Base-by-base conservation (phyloP, 92 coral and sea anemone species). In the Palythoa heliodiscus region DNA sequence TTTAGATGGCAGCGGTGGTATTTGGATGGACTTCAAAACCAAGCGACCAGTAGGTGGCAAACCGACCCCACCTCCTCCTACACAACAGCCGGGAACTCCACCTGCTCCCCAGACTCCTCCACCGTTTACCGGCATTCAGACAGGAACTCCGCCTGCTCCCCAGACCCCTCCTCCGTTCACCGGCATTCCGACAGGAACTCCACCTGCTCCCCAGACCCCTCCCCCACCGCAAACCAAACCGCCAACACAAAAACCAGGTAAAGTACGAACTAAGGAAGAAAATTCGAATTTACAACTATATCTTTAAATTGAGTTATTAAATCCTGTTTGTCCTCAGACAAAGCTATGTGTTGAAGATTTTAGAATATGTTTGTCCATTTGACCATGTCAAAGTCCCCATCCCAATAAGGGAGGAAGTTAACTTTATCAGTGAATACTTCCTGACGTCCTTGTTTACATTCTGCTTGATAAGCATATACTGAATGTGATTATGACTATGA, bases 21-120 rank as follows among this genome's bases (percentile, higher is more conserved):
- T 90, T 17, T 67, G 91, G 72, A 94, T 94, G 98, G 89, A 94
- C 67, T 94, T 94, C 89, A 89, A 89, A 82, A 94, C 98, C 70
- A 94, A 94, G 87, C 82, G 89, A 66, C 98, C 93, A 25, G 91
- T 94, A 3, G 92, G 92, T 20, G 82, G 84, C 81, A 82, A 29
- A 9, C 92, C 98, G 17, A 52, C 88, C 23, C 68, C 87, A 57
- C 87, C 91, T 35, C 66, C 85, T 11, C 10, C 81, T 14, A 53
- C 81, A 0, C 67, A 75, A 75, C 81, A 53, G 23, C 93, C 93
- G 3, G 67, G 24, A 20, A 82, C 85, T 52, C 92, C 86, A 22
- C 77, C 72, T 53, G 64, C 37, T 64, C 91, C 67, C 48, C 77
- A 73, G 20, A 90, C 69, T 54, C 93, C 67, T 87, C 93, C 60